Base-by-base conservation (phyloP, 2,888 invertebrate genomes). In the Scaptodrosophila latifasciaeformis region DNA sequence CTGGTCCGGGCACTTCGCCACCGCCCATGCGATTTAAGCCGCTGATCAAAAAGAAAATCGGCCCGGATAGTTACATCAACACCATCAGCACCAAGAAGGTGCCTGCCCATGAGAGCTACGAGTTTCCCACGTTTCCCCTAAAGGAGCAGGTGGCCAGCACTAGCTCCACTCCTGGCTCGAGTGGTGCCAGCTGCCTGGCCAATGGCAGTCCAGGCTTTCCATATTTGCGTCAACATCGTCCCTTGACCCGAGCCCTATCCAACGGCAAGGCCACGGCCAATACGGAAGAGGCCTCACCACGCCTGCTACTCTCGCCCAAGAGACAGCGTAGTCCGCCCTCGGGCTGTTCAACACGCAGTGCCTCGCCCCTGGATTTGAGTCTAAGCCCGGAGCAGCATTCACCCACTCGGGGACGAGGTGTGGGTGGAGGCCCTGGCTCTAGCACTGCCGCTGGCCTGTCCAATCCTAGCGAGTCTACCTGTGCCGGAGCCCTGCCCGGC, bases 1-100 rank as follows among this genome's bases (percentile, higher is more conserved):
- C 53, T 30, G n/a, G 62, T 29, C 37, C 24, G 7, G 27, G 48
- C 19, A 40, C 5, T 2, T 68, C 67, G 52, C 56, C 79, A 5
- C 78, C 78, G 10, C 83, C 82, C 2, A 72, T 88, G 84, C 89
- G 88, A 69, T 88, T 88, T 83, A 90, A 89, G 83, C 88, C 90
- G 51, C 82, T 90, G 74, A 88, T 90, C 67, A 90, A 90, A 70
- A 90, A 90, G 78, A 90, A 91, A 82, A 92, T 92, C 68, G 92
- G 91, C 40, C 90, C 91, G 45, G 92, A 92, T 85, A 92, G 92
- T 85, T 92, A 92, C 82, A 91, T 92, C 47, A 91, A 91, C 59
- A 92, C 92, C 40, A 86, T 86, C 18, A 72, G 83, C 44, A 85
- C 86, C 0, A 83, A 84, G 47, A 83, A 86, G 60, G 85, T 86